Evolutionary conservation across 2,113 vertebrate genomes (phyloP).

Genomic region (Meles meles): DNA sequence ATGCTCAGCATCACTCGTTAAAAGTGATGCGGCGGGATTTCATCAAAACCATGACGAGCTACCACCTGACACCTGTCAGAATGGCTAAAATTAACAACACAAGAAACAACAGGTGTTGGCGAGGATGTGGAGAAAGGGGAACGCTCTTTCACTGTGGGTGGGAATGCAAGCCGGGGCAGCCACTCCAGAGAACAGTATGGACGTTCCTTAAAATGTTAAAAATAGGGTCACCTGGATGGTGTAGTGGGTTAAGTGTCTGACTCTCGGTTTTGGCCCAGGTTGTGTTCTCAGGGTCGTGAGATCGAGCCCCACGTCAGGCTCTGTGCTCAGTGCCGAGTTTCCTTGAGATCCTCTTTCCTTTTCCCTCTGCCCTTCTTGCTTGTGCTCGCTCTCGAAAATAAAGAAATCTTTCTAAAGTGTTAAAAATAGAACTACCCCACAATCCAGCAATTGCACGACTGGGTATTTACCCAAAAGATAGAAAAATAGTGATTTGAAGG

Average conservation of each 20-base stretch:
- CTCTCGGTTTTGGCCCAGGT: background rate
- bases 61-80: background rate
- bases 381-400: background rate
- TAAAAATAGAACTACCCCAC: background rate
- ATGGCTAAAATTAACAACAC: background rate
- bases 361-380: background rate
- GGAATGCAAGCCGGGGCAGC: background rate
- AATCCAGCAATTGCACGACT: background rate
- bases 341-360: background rate
- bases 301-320: background rate
- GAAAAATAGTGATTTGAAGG: background rate
- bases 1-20: background rate
- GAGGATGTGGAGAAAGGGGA: background rate
- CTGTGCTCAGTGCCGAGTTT: background rate
- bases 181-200: background rate
- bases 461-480: background rate
- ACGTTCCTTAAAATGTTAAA: background rate
- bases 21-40: too few relatives aligned
- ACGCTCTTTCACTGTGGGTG: too few relatives aligned
- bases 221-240: background rate
- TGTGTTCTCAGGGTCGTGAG: background rate
- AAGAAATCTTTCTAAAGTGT: background rate
- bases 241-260: background rate
- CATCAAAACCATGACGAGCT: background rate
- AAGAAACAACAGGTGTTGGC: background rate